phyloP scores from a whole-genome alignment of 2,888 invertebrate species.

The Pycnomerus fuliginosus region DNA sequence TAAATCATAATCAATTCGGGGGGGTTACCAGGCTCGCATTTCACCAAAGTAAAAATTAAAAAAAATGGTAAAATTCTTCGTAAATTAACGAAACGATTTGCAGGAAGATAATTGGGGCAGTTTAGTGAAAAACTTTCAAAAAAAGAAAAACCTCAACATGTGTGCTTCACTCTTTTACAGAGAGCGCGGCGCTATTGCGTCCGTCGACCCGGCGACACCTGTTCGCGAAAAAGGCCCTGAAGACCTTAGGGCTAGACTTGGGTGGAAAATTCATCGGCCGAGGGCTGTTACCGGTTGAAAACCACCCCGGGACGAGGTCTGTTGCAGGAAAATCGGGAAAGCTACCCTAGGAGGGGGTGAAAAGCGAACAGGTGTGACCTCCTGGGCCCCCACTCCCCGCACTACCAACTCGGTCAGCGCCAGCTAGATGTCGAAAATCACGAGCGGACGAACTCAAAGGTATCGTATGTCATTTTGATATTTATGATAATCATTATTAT shows the following conservation, averaged over 20 bases:
- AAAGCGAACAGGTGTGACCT: constrained; percentile 49
- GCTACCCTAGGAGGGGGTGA: constrained; percentile 42
- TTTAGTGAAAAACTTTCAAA: constrained; percentile 2
- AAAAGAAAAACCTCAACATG: constrained; percentile 30
- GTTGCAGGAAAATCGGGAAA: constrained; percentile 20
- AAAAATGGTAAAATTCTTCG: neutral
- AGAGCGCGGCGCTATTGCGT: constrained; percentile 41
- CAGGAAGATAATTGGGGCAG: neutral
- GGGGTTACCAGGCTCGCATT: too few relatives aligned
- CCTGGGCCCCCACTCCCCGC: constrained; percentile 36
- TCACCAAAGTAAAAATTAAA: neutral
- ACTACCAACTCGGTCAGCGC: constrained; percentile 39
- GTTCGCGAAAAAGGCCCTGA: constrained; percentile 63
- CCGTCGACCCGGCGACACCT: constrained; percentile 50
- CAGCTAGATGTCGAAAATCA: constrained; percentile 48
- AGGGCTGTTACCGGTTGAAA: constrained; percentile 23
- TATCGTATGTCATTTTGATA: constrained; percentile 44
- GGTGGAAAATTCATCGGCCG: constrained; percentile 23
- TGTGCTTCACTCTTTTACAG: constrained; percentile 41
- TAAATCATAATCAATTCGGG: too few relatives aligned
- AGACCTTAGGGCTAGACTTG: constrained; percentile 58
- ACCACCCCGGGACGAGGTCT: constrained; percentile 22
- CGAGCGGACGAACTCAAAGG: constrained; percentile 43
- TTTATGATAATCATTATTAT: constrained; percentile 37
- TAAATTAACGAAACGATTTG: neutral